Evolutionary conservation across 2,113 vertebrate species (phyloP), one percentile per base, ranked within the genome.

Genomic region (Colinus virginianus): DNA sequence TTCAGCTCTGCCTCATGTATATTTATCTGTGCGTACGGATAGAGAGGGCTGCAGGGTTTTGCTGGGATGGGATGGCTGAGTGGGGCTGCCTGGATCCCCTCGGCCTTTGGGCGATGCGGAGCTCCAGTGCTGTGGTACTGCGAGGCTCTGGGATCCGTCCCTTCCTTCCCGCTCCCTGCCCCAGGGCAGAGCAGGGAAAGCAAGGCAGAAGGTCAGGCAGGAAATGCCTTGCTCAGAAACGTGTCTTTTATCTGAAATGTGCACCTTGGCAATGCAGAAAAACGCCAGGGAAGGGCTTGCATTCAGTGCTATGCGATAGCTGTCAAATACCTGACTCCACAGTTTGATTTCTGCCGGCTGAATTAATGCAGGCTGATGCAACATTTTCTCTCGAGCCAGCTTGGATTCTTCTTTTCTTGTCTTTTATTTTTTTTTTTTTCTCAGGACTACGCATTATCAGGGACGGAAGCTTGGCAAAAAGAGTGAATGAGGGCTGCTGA

Each of bases 151-250:
- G 19, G 55, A 32, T 22, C 42, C 3, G 8, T 46, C 42, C 30
- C 42, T 45, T 43, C 40, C 16, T 8, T 30, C 43, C 42, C n/a
- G 30, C 62, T 63, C 62, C 36, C 25, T 16, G 61, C 61, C 38
- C 36, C 13, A 15, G 36, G 61, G 61, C 36, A 63, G 38, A 19
- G 61, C 11, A 14, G 17, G 61, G 61, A 63, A 28, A 28, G 61
- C 2, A 17, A 40, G 61, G 38, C 61, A 63, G 61, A 17, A 19
- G 36, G 16, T 28, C 7, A 11, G 38, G 38, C 56, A 38, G 69
- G 0, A 1, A 40, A 45, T 3, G 26, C 63, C 40, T 80, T 0
- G 0, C 34, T 42, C 72, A 38, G 74, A 75, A 88, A 59, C 0
- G 2, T 11, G 19, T 8, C 55, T 84, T 90, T 68, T 84, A 68